phyloP scores from a whole-genome alignment of 2,888 invertebrate genomes.

The Papilio gigon region DNA sequence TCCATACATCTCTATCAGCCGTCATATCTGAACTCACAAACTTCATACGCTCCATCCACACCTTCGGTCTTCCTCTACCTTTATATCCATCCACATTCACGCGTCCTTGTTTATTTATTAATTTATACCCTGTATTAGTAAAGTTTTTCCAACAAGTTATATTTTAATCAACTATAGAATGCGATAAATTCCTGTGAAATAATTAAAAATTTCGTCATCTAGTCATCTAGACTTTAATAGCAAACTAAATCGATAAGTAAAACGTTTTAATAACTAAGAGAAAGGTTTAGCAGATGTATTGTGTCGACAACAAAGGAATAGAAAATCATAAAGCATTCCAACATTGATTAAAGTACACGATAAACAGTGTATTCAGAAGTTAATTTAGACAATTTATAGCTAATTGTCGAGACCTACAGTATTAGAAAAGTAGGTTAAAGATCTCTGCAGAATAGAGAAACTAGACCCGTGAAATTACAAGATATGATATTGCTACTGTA shows the following conservation, averaged over 20 bases:
- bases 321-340: neutral
- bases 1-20: no score
- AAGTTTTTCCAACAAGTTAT: no score
- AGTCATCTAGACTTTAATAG: neutral
- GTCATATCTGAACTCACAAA: no score
- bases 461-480: neutral
- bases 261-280: neutral
- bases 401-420: neutral
- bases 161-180: no score
- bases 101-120: no score
- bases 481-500: neutral
- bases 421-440: conserved; percentile 13
- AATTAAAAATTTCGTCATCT: no score
- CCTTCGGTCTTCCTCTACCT: no score
- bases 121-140: no score
- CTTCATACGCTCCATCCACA: no score
- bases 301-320: conserved; percentile 8
- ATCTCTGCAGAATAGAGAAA: neutral
- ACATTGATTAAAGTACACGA: neutral
- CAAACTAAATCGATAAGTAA: neutral
- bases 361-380: neutral
- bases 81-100: neutral
- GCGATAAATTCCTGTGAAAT: no score
- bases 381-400: neutral
- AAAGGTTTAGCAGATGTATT: neutral